Percentiles rank a stretch among this genome's conserved stretches.
These are phyloP conservation scores for Leptoteleia sp. DNA, from an alignment of 1,140 invertebrate species.

Conservation along the genomic window DNA sequence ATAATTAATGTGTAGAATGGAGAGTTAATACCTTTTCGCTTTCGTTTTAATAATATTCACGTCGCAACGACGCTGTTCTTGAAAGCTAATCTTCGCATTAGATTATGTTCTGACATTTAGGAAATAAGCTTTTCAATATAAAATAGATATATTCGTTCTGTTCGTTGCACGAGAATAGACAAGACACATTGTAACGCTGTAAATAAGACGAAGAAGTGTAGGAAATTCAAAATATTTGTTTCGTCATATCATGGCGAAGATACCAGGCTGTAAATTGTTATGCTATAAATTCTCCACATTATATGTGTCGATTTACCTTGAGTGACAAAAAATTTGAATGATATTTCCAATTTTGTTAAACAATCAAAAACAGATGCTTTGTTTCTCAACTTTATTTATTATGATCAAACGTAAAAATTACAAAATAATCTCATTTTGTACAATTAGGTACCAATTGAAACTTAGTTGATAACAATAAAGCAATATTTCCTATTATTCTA, in stretches of 20 bases:
- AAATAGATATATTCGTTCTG: slow-evolving; percentile 51
- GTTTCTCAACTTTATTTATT: slow-evolving; percentile 17
- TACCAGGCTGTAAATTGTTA: slow-evolving; percentile 58
- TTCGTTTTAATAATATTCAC: slow-evolving; percentile 28
- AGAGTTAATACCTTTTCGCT: slow-evolving; percentile 17
- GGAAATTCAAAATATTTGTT: slow-evolving; percentile 62
- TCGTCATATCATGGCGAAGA: slow-evolving; percentile 43
- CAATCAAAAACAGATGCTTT: slow-evolving; percentile 2
- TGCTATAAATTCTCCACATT: slow-evolving; percentile 39
- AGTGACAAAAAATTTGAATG: slow-evolving; percentile 29
- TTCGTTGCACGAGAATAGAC: slow-evolving; percentile 47
- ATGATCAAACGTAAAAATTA: slow-evolving; percentile 7
- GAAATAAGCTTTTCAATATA: slow-evolving; percentile 65
- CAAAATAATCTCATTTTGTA: no score
- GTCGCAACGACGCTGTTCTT: slow-evolving; percentile 1
- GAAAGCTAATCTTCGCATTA: slow-evolving; percentile 40
- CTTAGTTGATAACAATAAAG: no score
- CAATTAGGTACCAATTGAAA: no score
- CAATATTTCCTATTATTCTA: slow-evolving; percentile 1
- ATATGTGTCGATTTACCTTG: slow-evolving; percentile 31
- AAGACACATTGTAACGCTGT: slow-evolving; percentile 44
- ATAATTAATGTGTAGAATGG: no score
- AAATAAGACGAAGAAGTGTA: slow-evolving; percentile 59
- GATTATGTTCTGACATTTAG: slow-evolving; percentile 63
- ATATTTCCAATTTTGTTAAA: slow-evolving; percentile 22